Evolutionary conservation across 1,140 invertebrate genomes (phyloP).

Genomic region (Leptoteleia sp.): DNA sequence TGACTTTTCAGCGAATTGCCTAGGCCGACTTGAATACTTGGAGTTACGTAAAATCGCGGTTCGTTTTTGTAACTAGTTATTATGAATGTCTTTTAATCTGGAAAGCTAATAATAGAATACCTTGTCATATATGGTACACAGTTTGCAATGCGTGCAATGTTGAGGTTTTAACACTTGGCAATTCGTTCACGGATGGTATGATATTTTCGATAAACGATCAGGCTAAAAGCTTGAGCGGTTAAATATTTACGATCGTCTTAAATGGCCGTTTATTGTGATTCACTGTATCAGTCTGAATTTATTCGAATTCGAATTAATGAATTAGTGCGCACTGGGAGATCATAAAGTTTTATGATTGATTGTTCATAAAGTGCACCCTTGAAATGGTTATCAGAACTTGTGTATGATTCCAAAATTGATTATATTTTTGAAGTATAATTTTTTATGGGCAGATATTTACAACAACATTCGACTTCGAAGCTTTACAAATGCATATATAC

Average conservation of each 20-base stretch:
- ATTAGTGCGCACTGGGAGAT: slow-evolving; percentile 1
- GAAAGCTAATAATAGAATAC: slow-evolving; percentile 40
- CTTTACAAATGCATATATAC: too few species aligned
- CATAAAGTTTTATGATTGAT: slow-evolving; percentile 21
- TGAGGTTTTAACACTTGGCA: slow-evolving; percentile 12
- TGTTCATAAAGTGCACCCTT: slow-evolving; percentile 18
- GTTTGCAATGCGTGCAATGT: slow-evolving; percentile 12
- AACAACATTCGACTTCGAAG: too few species aligned
- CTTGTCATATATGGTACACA: slow-evolving; percentile 26
- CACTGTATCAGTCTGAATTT: slow-evolving; percentile 22
- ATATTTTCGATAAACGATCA: slow-evolving; percentile 26
- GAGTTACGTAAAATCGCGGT: slow-evolving; percentile 17
- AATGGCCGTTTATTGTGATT: slow-evolving; percentile 35
- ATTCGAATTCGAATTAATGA: too few species aligned
- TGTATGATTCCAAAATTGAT: not conserved
- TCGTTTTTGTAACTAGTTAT: slow-evolving; percentile 36
- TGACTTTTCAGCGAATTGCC: slow-evolving; percentile 27
- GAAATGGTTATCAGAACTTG: not conserved
- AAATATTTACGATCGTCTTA: slow-evolving; percentile 32
- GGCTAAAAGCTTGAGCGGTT: slow-evolving; percentile 15
- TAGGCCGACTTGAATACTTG: slow-evolving; percentile 4
- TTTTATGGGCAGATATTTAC: too few species aligned
- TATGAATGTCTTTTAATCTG: slow-evolving; percentile 34
- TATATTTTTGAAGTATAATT: too few species aligned
- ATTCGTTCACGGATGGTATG: slow-evolving; percentile 22